Percentiles rank a stretch among this genome's conserved stretches.
Evolutionary conservation across 2,113 vertebrate genomes (phyloP).

Genomic region (Brevimyrus niger): DNA sequence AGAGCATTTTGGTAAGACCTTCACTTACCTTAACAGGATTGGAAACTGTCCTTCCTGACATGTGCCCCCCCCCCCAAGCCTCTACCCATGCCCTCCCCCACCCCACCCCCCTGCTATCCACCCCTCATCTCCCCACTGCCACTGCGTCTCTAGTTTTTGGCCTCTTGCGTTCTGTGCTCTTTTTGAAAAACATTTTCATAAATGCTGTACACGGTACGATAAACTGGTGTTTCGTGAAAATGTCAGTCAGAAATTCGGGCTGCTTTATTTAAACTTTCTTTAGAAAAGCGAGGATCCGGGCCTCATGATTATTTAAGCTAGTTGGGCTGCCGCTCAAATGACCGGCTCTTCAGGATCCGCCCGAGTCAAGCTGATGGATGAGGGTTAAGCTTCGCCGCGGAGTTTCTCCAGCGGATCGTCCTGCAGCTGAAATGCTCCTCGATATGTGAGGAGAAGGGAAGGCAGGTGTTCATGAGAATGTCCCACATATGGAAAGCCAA

Average conservation of each 20-base stretch:
- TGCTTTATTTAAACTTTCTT: background rate
- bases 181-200: background rate
- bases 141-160: background rate
- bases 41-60: conserved; percentile 48
- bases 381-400: background rate
- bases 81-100: background rate
- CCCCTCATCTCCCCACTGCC: background rate
- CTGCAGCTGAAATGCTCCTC: background rate
- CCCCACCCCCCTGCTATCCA: background rate
- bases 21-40: conserved; percentile 78
- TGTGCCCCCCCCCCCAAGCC: background rate
- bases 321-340: background rate
- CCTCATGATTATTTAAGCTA: background rate
- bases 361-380: background rate
- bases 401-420: background rate
- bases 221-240: background rate
- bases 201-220: background rate
- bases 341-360: background rate
- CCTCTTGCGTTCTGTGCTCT: background rate
- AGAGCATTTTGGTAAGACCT: conserved; percentile 84
- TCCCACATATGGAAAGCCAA: background rate
- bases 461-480: background rate
- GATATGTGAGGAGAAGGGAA: background rate
- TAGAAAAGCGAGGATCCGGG: background rate
- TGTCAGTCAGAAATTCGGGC: background rate